These are phyloP conservation scores for Acholoe squamosa DNA, from an alignment of 2,888 invertebrate genomes.

Conservation along the genomic window DNA sequence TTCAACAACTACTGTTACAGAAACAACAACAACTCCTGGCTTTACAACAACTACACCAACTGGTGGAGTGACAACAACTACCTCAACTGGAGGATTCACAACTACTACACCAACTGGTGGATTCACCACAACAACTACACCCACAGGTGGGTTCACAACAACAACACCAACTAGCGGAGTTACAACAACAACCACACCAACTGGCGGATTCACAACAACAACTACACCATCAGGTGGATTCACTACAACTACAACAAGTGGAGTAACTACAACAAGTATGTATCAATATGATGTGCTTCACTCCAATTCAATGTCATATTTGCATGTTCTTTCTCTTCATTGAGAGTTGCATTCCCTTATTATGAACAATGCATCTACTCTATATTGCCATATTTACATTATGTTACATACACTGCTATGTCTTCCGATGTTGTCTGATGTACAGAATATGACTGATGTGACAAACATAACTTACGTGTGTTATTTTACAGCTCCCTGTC, in stretches of 20 bases:
- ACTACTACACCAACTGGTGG: too few species aligned
- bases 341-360: too few species aligned
- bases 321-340: too few species aligned
- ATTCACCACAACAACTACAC: too few species aligned
- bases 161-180: not conserved
- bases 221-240: not conserved
- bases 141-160: too few species aligned
- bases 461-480: too few species aligned
- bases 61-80: not conserved
- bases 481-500: slow-evolving; percentile 11
- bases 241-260: not conserved
- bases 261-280: not conserved
- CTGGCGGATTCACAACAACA: not conserved
- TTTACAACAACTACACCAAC: not conserved
- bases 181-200: not conserved
- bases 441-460: too few species aligned
- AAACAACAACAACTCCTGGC: not conserved
- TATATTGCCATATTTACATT: not conserved
- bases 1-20: not conserved
- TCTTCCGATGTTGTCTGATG: not conserved
- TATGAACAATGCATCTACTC: too few species aligned
- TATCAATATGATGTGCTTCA: too few species aligned
- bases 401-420: not conserved
- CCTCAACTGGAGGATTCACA: not conserved
- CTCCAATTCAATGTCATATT: too few species aligned